Evolutionary conservation across 2,888 invertebrate species (phyloP), one percentile per base, ranked within the genome.

Genomic region (Thera obeliscata): DNA sequence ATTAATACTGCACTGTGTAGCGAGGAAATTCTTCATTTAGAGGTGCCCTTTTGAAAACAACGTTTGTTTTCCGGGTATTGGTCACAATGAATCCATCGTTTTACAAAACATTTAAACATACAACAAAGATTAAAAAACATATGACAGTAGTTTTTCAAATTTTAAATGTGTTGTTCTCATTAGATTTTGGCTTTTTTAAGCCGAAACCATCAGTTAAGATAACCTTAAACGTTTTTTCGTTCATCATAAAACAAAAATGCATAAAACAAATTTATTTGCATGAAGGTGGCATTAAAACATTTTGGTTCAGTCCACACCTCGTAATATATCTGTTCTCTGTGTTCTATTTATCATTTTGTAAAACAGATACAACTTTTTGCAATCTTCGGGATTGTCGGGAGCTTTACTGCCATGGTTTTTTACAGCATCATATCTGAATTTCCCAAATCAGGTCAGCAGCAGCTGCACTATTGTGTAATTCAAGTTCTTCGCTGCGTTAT

Each of bases 221-320:
- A 2, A 22, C 22, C 7, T 50, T 50, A 22, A 50, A 50, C 22
- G 0, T 50, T 22, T 49, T 56, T 41, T 56, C 38, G n/a, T 56
- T 56, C n/a, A 41, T 56, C n/a, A n/a, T n/a, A n/a, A n/a, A n/a
- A n/a, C n/a, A n/a, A n/a, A n/a, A n/a, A n/a, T n/a, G 36, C 6
- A 6, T 55, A 35, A 38, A n/a, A 22, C 6, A 22, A 56, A 56
- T 56, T 41, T 56, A 56, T 41, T 41, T 41, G 12, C 41, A 56
- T 41, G 56, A 56, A 41, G 41, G 56, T 22, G 9, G 22, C 22
- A 7, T 56, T 41, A 12, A 5, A 7, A 56, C 56, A 41, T 1
- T 56, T 56, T 56, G 56, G 56, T 41, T 41, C 7, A 22, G 6
- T 38, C n/a, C 41, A 2, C n/a, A 56, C 22, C 41, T 56, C 1